A percentile compares a stretch with the other conserved stretches of the same genome.
These are phyloP conservation scores for Drosophila falleni DNA, from an alignment of 2,888 invertebrate species.

Conservation along the genomic window DNA sequence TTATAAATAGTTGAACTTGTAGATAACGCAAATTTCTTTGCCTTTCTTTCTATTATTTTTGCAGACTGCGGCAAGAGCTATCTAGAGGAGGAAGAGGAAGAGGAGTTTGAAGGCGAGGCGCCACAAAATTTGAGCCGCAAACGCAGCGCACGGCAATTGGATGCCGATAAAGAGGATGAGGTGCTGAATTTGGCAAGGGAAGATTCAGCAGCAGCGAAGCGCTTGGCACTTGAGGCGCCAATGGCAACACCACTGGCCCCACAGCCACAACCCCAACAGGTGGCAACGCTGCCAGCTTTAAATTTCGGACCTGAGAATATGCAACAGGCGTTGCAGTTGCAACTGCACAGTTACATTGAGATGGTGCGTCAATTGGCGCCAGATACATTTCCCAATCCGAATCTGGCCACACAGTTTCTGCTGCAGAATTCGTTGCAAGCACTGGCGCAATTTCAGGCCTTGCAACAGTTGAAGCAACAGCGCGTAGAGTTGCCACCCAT, in stretches of 20 bases:
- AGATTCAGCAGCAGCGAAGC: slow-evolving; percentile 32
- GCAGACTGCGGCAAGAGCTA: slow-evolving; percentile 81
- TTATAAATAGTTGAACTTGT: slow-evolving; percentile 33
- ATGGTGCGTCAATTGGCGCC: slow-evolving; percentile 83
- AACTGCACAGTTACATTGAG: slow-evolving; percentile 84
- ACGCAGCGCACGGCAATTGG: slow-evolving; percentile 65
- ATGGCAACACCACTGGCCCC: slow-evolving; percentile 5
- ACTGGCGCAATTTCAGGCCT: slow-evolving; percentile 92
- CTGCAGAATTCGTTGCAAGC: slow-evolving; percentile 91
- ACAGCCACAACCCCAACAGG: slow-evolving; percentile 12
- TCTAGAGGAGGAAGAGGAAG: slow-evolving; percentile 65
- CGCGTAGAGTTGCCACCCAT: slow-evolving; percentile 71
- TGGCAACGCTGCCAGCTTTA: slow-evolving; percentile 47
- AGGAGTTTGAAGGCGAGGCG: slow-evolving; percentile 38
- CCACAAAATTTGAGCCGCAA: slow-evolving; percentile 80
- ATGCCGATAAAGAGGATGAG: slow-evolving; percentile 67
- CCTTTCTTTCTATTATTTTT: slow-evolving; percentile 47
- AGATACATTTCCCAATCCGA: slow-evolving; percentile 79
- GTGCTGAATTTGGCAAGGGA: slow-evolving; percentile 79
- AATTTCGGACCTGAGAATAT: slow-evolving; percentile 78
- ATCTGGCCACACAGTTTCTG: slow-evolving; percentile 88
- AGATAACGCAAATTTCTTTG: slow-evolving; percentile 20
- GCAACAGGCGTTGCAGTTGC: slow-evolving; percentile 85
- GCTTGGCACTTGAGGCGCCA: neutral
- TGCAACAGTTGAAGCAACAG: slow-evolving; percentile 89